Evolutionary conservation across 2,113 vertebrate genomes (phyloP).

Genomic region (Chrysemys picta): DNA sequence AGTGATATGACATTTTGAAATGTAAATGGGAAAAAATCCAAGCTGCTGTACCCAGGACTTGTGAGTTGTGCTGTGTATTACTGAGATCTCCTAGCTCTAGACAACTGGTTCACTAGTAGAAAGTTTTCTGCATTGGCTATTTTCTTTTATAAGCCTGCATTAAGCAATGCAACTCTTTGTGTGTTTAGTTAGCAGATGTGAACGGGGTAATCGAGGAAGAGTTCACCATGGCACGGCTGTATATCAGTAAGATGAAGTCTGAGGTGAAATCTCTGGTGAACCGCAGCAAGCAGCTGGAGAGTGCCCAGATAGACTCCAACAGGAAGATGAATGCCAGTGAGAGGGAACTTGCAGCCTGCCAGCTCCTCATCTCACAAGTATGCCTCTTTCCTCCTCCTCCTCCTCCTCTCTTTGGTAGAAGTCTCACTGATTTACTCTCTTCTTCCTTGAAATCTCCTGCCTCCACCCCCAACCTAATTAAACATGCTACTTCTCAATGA

Average conservation of each 20-base stretch:
- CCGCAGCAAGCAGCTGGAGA: slow-evolving; percentile 92
- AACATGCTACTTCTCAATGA: not conserved
- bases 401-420: not conserved
- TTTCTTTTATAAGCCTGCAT: not conserved
- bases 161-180: not conserved
- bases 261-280: slow-evolving; percentile 94
- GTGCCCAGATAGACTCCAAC: slow-evolving; percentile 86
- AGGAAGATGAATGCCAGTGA: slow-evolving; percentile 92
- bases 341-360: slow-evolving; percentile 90
- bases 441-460: accelerated
- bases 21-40: not conserved
- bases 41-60: not conserved
- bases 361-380: slow-evolving; percentile 92
- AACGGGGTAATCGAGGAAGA: slow-evolving; percentile 92
- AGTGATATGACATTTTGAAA: not conserved
- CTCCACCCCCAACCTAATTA: not conserved
- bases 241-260: slow-evolving; percentile 94
- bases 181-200: slow-evolving; percentile 84
- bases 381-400: not conserved
- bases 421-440: not conserved
- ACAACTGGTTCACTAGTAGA: not conserved
- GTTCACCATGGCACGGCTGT: slow-evolving; percentile 91
- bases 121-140: not conserved
- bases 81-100: not conserved
- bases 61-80: not conserved